Evolutionary conservation across 1,140 invertebrate genomes (phyloP), one percentile per base, ranked within the genome.

Genomic region (Galendromus occidentalis): DNA sequence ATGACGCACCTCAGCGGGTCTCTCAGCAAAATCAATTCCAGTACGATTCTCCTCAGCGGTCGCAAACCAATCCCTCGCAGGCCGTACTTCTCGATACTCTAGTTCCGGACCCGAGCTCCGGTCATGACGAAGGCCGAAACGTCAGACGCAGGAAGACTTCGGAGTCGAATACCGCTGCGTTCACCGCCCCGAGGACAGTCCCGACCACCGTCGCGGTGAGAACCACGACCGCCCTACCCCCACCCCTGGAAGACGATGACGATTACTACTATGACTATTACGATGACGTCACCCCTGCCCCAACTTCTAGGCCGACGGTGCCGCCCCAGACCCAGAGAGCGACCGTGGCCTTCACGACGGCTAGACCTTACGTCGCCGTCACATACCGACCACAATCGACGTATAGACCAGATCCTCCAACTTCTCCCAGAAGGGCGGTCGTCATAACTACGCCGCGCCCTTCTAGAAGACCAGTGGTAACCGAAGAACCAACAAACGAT

Each of bases 401-500:
- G n/a, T 30, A n/a, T 20, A 22, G 18, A 29, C 64, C 68, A 25
- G 4, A 42, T 18, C 39, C 33, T 17, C 28, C 33, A 5, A 59
- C 51, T 33, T 59, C 51, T 59, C 51, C 51, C 51, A 59, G 51
- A 59, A 59, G 51, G 51, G 51, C 51, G 51, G 51, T 59, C 51
- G 51, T 59, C 25, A 59, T 59, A 17, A 59, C 51, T 17, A 59
- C 51, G 14, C 51, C 51, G 1, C 51, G 51, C 51, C 51, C 51
- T 33, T 59, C 51, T 59, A 59, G 51, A 59, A 59, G 51, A 44
- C 64, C 42, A 41, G 22, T 41, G 28, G 33, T 47, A 20, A 42
- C 67, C 59, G 67, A 68, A 22, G 67, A 29, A n/a, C 65, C 66
- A 20, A 42, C 18, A 1, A 30, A 66, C 12, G 42, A 51, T 22